Base-by-base conservation (phyloP, 1,140 invertebrate genomes). In the Monochamus saltuarius region DNA sequence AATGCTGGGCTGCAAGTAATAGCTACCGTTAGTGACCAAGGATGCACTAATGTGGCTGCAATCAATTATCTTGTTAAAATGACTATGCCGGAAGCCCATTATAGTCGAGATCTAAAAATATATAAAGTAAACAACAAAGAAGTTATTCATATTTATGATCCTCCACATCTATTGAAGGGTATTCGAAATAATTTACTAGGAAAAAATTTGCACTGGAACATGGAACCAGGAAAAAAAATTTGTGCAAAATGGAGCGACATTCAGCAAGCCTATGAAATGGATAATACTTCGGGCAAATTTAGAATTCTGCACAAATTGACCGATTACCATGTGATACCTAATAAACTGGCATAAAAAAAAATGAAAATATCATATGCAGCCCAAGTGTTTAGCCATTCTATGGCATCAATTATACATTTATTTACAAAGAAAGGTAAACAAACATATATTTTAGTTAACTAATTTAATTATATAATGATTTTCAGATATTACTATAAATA, bases 21-120 rank as follows among this genome's bases (percentile, higher is more conserved):
- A 10, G 52, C 49, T 9, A 59, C 66, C 8, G 35, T 67, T 8
- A 65, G 62, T 40, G 62, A 67, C 45, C 62, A 67, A 42, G 66
- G 52, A 7, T 16, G 52, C 10, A 62, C 46, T 8, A 67, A 64
- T 56, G 46, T 35, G 35, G 36, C 43, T 17, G 61, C 55, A 4
- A 57, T 56, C 3, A 52, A 61, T 1, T 29, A 29, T 29, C 6
- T 29, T 2, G 22, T 29, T 29, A 29, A 29, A 29, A 29, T 6
- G 2, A 29, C 22, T 3, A 29, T 29, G 22, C 2, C 6, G 6
- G 22, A 6, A 29, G 6, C 13, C 11, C 6, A 16, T 40, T n/a
- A 14, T 42, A 35, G 40, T 17, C 10, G 9, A 40, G 22, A 29
- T 29, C 22, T 29, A 3, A 9, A 42, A 14, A 39, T 29, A 38